Conservation (phyloP, 2,797 vertebrate genomes). For the Leptoclinus maculatus region DNA sequence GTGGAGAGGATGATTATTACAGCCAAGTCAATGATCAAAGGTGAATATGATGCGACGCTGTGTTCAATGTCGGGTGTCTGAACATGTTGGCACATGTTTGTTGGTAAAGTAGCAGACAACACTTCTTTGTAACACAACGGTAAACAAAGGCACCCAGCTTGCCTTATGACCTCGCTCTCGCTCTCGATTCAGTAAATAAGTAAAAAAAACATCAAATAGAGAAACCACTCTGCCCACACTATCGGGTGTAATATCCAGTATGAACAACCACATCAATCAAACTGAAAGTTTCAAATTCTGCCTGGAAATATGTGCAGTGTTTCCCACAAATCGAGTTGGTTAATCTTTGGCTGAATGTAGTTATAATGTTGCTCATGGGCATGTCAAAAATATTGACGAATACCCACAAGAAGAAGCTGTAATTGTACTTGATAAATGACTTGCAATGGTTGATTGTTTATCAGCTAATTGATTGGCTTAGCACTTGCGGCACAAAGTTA, state of each 20-base stretch:
- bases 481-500: not conserved
- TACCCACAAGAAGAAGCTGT: not conserved
- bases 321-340: not conserved
- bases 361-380: too few species aligned
- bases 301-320: not conserved
- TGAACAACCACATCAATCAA: conserved; percentile 3
- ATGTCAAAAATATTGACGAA: not conserved
- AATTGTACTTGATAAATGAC: not conserved
- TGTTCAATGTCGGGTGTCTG: not conserved
- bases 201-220: not conserved
- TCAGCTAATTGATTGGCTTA: not conserved
- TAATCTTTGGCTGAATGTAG: not conserved
- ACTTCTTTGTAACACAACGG: not conserved
- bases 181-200: not conserved
- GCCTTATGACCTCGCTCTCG: not conserved
- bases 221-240: not conserved
- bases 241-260: not conserved
- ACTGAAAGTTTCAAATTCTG: not conserved
- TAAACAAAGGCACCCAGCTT: not conserved
- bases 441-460: not conserved
- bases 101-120: not conserved
- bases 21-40: not conserved
- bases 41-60: not conserved
- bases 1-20: not conserved
- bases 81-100: not conserved